A percentile compares a stretch with the other conserved stretches of the same genome.
These are phyloP conservation scores for Drosophila siamana DNA, from an alignment of 2,888 invertebrate genomes.

Conservation along the genomic window DNA sequence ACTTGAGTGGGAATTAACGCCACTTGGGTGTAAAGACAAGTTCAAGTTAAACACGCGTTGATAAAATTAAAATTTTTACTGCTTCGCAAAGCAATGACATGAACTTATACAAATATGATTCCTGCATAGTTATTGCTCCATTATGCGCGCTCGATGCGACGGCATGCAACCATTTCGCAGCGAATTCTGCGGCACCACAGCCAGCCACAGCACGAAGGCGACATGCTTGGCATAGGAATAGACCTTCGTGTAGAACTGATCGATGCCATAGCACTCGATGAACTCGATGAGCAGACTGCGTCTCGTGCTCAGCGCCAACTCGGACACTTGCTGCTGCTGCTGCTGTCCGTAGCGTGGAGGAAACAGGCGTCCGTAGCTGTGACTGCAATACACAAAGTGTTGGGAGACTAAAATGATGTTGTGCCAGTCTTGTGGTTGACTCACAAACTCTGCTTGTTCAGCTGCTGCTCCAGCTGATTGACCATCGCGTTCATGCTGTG, in stretches of 20 bases:
- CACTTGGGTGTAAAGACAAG: no score
- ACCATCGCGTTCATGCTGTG: conserved; percentile 26
- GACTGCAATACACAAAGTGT: conserved; percentile 7
- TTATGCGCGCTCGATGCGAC: not conserved
- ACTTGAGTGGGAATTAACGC: no score
- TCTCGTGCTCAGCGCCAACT: not conserved
- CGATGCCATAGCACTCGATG: not conserved
- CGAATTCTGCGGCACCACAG: conserved; percentile 25
- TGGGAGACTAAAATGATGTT: not conserved
- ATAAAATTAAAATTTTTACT: not conserved
- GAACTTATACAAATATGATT: not conserved
- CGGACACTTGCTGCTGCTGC: no score
- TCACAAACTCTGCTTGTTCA: conserved; percentile 19
- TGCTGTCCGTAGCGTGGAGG: not conserved
- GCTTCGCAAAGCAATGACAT: not conserved
- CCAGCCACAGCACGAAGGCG: conserved; percentile 9
- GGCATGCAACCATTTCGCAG: conserved; percentile 24
- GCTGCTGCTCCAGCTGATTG: conserved; percentile 6
- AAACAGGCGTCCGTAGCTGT: not conserved
- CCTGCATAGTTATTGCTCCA: not conserved
- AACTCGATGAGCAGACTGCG: not conserved
- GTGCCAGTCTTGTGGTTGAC: not conserved
- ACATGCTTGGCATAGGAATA: not conserved
- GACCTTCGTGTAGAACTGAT: conserved; percentile 5
- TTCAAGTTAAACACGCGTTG: no score